Conservation (phyloP, 2,113 vertebrate genomes). For the Microtus pennsylvanicus region DNA sequence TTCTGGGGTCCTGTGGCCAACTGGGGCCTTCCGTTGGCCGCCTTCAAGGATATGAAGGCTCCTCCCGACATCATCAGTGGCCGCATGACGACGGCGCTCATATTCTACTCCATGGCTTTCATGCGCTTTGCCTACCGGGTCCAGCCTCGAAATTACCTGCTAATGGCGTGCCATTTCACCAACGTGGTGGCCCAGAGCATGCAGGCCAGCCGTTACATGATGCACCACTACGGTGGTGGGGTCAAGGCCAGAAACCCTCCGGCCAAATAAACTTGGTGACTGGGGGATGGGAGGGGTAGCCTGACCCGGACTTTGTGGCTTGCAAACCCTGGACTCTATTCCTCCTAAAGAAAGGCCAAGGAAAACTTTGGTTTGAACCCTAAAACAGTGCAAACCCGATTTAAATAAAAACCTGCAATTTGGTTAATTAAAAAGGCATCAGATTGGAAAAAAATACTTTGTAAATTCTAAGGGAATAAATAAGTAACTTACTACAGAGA, state of each 20-base stretch:
- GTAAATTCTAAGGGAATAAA: not conserved
- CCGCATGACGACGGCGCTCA: constrained; percentile 52
- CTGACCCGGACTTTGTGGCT: not conserved
- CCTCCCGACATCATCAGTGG: constrained; percentile 53
- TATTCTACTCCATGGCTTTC: constrained; percentile 66
- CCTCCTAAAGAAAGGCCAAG: not conserved
- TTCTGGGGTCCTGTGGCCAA: constrained; percentile 76
- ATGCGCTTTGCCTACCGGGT: constrained; percentile 67
- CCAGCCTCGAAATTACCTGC: constrained; percentile 65
- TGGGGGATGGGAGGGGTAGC: not conserved
- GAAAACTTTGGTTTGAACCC: constrained; percentile 4
- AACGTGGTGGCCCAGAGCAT: constrained; percentile 57
- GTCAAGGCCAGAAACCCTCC: accelerated
- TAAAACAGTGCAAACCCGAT: not conserved
- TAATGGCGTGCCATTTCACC: constrained; percentile 66
- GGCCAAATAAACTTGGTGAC: not conserved
- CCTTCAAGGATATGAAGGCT: constrained; percentile 61
- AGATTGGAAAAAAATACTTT: not conserved
- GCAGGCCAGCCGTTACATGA: not conserved
- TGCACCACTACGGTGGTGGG: accelerated
- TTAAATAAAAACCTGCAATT: constrained; percentile 44
- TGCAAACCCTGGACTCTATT: not conserved
- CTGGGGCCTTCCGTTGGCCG: constrained; percentile 60
- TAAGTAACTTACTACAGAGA: not conserved
- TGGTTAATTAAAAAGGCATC: constrained; percentile 39